phyloP scores from a whole-genome alignment of 92 coral and sea anemone species.

The Heliopora coerulea region DNA sequence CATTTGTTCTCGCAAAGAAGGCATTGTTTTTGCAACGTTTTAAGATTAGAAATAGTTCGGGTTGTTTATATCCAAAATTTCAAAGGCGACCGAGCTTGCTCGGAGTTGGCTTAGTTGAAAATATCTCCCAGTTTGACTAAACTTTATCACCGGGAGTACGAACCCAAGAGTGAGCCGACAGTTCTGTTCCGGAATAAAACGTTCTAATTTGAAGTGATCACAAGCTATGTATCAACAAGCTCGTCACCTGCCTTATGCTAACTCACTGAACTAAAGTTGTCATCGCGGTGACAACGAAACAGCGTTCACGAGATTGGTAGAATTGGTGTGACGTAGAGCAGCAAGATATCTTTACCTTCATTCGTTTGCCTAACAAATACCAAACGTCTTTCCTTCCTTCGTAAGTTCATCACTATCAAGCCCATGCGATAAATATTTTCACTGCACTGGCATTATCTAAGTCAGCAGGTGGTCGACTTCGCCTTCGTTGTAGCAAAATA shows the following conservation, averaged over 20 bases:
- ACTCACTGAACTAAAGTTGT: constrained; percentile 1
- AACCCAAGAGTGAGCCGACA: background rate
- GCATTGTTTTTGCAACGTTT: background rate
- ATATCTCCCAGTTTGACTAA: too few relatives aligned
- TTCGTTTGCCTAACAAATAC: background rate
- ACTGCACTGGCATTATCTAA: constrained; percentile 34
- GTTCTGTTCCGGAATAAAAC: too few relatives aligned
- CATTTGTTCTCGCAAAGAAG: background rate
- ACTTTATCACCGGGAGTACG: too few relatives aligned
- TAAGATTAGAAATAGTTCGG: background rate
- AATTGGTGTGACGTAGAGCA: constrained; percentile 18
- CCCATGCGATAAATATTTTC: constrained; percentile 35
- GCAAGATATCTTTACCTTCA: background rate
- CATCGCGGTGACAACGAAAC: constrained; percentile 2
- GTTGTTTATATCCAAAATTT: background rate
- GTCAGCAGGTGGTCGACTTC: constrained; percentile 38
- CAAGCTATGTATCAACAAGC: constrained; percentile 30
- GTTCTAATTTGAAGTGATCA: too few relatives aligned
- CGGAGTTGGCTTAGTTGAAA: too few relatives aligned
- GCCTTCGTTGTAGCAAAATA: constrained; percentile 18
- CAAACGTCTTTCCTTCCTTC: background rate
- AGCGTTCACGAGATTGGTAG: constrained; percentile 1
- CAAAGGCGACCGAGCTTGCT: background rate
- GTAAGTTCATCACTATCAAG: constrained; percentile 1
- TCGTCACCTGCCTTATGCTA: constrained; percentile 28